Evolutionary conservation across 1,140 invertebrate genomes (phyloP).

Genomic region (Drosophila micromelanica): DNA sequence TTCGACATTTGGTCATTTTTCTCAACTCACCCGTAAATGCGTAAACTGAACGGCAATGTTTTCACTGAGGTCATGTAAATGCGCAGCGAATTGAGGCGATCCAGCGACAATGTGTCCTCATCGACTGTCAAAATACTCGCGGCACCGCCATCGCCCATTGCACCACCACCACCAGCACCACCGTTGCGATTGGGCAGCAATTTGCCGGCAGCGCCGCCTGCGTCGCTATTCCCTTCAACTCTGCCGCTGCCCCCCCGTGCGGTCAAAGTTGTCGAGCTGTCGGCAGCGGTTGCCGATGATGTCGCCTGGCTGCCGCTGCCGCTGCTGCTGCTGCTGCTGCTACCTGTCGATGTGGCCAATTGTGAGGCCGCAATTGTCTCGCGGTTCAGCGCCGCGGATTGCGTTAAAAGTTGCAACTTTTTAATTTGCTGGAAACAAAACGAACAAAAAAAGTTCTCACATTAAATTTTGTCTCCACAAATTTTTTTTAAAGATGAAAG

Average conservation of each 20-base stretch:
- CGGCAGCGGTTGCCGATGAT: slow-evolving; percentile 44
- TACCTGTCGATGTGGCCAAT: slow-evolving; percentile 82
- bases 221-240: slow-evolving; percentile 29
- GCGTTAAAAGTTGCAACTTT: slow-evolving; percentile 83
- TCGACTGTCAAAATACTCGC: slow-evolving; percentile 76
- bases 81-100: slow-evolving; percentile 80
- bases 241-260: slow-evolving; percentile 38
- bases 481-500: slow-evolving; percentile 3
- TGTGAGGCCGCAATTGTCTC: slow-evolving; percentile 84
- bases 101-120: slow-evolving; percentile 80
- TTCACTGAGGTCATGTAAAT: slow-evolving; percentile 84
- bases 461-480: slow-evolving; percentile 11
- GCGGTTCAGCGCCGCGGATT: slow-evolving; percentile 82
- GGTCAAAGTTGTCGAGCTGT: slow-evolving; percentile 70
- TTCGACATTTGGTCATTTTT: slow-evolving; percentile 14
- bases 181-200: slow-evolving; percentile 46
- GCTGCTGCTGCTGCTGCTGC: slow-evolving; percentile 29
- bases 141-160: slow-evolving; percentile 41
- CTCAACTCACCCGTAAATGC: slow-evolving; percentile 82
- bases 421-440: slow-evolving; percentile 80
- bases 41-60: slow-evolving; percentile 83
- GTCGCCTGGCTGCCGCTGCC: slow-evolving; percentile 39
- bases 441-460: background rate
- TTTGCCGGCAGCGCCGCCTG: slow-evolving; percentile 42
- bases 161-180: slow-evolving; percentile 19